Evolutionary conservation across 2,113 vertebrate genomes (phyloP).

Genomic region (Perca schrenkii): DNA sequence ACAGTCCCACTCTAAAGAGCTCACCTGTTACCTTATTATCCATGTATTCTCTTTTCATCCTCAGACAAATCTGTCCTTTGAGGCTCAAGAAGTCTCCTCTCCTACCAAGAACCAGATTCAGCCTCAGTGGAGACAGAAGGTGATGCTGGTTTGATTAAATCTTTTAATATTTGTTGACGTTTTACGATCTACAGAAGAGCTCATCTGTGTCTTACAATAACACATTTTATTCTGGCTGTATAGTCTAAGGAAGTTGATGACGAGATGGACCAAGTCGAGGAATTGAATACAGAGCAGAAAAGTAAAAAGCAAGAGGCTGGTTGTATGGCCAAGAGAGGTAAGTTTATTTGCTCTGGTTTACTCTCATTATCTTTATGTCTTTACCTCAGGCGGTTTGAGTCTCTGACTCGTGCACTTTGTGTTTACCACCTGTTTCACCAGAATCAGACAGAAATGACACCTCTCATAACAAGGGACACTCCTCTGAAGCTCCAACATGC

Average conservation of each 20-base stretch:
- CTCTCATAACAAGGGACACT: neutral
- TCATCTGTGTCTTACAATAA: neutral
- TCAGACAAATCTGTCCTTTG: conserved; percentile 83
- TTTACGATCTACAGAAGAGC: neutral
- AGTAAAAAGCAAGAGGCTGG: conserved; percentile 35
- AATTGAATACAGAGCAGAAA: conserved; percentile 29
- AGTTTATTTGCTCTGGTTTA: neutral
- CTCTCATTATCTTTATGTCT: neutral
- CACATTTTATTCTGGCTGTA: neutral
- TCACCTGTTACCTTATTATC: neutral
- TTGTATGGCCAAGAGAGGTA: conserved; percentile 56
- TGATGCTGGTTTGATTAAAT: conserved; percentile 32
- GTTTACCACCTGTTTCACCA: conserved; percentile 10
- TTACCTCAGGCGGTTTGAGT: neutral
- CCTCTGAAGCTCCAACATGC: conserved; percentile 38
- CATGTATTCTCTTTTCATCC: conserved; percentile 5
- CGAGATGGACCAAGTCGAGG: conserved; percentile 37
- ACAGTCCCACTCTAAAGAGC: neutral
- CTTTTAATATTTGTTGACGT: neutral
- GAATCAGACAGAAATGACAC: conserved; percentile 37
- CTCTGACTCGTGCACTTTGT: neutral
- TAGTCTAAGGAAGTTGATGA: conserved; percentile 34
- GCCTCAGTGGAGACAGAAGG: conserved; percentile 78
- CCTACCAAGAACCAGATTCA: conserved; percentile 55
- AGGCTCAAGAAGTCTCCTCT: conserved; percentile 82